These are phyloP conservation scores for Bolinopsis microptera DNA, from an alignment of 37 sponge, comb jelly and placozoan species.

Conservation along the genomic window DNA sequence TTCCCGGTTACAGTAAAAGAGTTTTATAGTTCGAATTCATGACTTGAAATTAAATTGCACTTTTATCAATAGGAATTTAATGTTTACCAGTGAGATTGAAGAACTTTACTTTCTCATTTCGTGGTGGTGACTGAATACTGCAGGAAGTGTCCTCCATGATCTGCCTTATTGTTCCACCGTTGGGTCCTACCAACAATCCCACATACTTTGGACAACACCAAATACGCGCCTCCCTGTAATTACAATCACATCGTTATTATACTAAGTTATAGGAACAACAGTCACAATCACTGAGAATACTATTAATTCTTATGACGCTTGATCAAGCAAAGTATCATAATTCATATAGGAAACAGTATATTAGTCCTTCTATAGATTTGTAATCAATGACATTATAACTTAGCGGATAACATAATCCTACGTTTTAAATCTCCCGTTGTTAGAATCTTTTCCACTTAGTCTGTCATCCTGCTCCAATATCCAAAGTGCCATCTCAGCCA, in stretches of 20 bases:
- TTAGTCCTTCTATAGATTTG: no score
- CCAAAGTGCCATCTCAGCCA: constrained; percentile 7
- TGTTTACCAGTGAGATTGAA: constrained; percentile 26
- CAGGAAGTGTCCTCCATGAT: neutral
- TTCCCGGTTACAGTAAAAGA: no score
- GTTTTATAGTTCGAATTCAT: no score
- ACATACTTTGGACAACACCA: constrained; percentile 41
- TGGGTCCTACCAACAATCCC: constrained; percentile 18
- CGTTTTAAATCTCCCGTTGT: neutral
- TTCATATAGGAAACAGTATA: no score
- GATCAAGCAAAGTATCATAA: no score
- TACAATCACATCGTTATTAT: no score
- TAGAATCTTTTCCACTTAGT: constrained; percentile 14
- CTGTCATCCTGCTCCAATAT: constrained; percentile 37
- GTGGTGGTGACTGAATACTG: constrained; percentile 12
- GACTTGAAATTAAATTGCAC: no score
- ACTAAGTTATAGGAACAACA: neutral
- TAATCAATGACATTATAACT: no score
- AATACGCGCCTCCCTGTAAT: constrained; percentile 6
- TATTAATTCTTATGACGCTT: neutral
- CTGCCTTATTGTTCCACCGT: constrained; percentile 23
- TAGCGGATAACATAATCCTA: neutral
- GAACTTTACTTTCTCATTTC: neutral
- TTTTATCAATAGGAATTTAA: no score
- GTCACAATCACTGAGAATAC: neutral